These are phyloP conservation scores for Aquatica leii DNA, from an alignment of 2,888 invertebrate species.

Conservation along the genomic window DNA sequence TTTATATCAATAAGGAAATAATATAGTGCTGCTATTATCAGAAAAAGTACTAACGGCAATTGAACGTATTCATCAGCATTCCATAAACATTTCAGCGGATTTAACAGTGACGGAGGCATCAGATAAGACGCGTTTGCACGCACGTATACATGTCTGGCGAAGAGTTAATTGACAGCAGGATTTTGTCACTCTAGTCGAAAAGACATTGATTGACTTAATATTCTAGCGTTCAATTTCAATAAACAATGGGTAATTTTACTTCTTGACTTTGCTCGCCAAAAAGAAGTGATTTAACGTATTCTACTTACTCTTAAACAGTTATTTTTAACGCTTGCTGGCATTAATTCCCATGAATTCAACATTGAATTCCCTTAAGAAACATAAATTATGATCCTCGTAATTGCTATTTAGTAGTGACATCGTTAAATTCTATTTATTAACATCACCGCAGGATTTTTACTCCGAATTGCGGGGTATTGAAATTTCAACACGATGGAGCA, in stretches of 20 bases:
- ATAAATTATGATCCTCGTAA: constrained; percentile 1
- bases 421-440: constrained; percentile 1
- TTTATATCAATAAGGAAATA: constrained; percentile 22
- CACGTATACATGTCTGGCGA: constrained; percentile 61
- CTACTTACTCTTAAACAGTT: neutral
- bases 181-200: constrained; percentile 60
- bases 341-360: constrained; percentile 12
- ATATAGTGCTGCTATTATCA: constrained; percentile 21
- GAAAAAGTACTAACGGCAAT: constrained; percentile 32
- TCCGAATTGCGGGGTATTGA: neutral
- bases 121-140: constrained; percentile 61
- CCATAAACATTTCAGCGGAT: constrained; percentile 60
- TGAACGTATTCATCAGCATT: constrained; percentile 43
- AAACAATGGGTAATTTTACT: constrained; percentile 59
- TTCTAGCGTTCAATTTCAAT: constrained; percentile 59
- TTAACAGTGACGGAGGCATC: constrained; percentile 59
- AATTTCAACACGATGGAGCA: neutral
- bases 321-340: constrained; percentile 14
- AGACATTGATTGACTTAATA: constrained; percentile 62
- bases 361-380: constrained; percentile 6
- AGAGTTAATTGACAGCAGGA: constrained; percentile 62
- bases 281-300: constrained; percentile 54
- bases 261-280: constrained; percentile 44
- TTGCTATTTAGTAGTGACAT: constrained; percentile 6
- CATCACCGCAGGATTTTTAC: neutral